Percentiles rank a stretch among this genome's conserved stretches.
Evolutionary conservation across 2,888 invertebrate genomes (phyloP).

Genomic region (Operophtera brumata): DNA sequence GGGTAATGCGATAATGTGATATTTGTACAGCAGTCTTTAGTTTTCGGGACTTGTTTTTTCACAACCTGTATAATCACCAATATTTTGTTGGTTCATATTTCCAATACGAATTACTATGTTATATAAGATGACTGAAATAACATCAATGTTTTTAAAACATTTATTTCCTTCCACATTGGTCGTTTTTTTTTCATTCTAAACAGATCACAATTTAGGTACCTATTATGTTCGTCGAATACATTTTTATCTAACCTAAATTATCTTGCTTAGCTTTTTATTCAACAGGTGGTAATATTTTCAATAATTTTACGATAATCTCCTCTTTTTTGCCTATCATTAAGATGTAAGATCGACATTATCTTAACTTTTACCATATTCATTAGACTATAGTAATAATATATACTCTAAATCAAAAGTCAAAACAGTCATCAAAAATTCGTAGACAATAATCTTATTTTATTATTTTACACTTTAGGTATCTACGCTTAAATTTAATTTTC

Average conservation of each 20-base stretch:
- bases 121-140: slow-evolving; percentile 47
- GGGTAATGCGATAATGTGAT: too few relatives aligned
- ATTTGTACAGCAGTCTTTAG: too few relatives aligned
- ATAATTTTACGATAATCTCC: slow-evolving; percentile 37
- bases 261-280: slow-evolving; percentile 29
- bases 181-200: slow-evolving; percentile 55
- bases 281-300: slow-evolving; percentile 27
- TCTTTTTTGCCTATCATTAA: slow-evolving; percentile 39
- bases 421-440: slow-evolving; percentile 75
- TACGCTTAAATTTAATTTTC: slow-evolving; percentile 46
- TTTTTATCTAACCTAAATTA: slow-evolving; percentile 53
- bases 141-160: slow-evolving; percentile 70
- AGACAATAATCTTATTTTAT: slow-evolving; percentile 55
- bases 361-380: slow-evolving; percentile 39
- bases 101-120: slow-evolving; percentile 44
- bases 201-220: slow-evolving; percentile 66
- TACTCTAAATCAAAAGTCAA: slow-evolving; percentile 58
- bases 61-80: not conserved
- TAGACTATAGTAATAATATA: slow-evolving; percentile 24
- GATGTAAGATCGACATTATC: slow-evolving; percentile 64
- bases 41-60: too few relatives aligned
- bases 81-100: not conserved
- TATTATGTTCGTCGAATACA: slow-evolving; percentile 49
- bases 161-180: slow-evolving; percentile 78
- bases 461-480: slow-evolving; percentile 46